Conservation (phyloP, 2,888 invertebrate genomes). For the Epicampocera succincta region DNA sequence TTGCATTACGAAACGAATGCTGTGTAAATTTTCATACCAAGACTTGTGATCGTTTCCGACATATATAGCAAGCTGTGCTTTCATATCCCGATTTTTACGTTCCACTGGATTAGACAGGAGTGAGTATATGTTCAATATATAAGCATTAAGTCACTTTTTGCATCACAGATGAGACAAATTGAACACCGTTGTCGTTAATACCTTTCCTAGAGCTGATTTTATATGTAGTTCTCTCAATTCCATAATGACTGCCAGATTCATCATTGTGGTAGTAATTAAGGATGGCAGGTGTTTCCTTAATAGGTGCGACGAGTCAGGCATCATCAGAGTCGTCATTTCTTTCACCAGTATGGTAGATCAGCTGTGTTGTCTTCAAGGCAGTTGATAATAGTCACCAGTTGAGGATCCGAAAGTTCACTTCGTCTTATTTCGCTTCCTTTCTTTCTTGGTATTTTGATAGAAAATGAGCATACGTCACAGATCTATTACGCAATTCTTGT, state of each 20-base stretch:
- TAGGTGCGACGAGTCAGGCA: slow-evolving; percentile 42
- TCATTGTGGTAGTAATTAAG: slow-evolving; percentile 51
- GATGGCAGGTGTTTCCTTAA: slow-evolving; percentile 19
- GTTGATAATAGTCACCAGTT: slow-evolving; percentile 46
- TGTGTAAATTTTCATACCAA: slow-evolving; percentile 71
- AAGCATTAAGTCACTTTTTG: slow-evolving; percentile 71
- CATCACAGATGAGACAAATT: slow-evolving; percentile 76
- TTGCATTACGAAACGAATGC: slow-evolving; percentile 79
- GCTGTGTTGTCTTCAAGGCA: slow-evolving; percentile 29
- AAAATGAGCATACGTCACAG: slow-evolving; percentile 35
- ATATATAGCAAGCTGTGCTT: slow-evolving; percentile 48
- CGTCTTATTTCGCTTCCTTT: slow-evolving; percentile 24
- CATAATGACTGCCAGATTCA: slow-evolving; percentile 47
- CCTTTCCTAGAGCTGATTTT: slow-evolving; percentile 19
- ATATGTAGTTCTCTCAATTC: slow-evolving; percentile 23
- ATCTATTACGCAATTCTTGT: not conserved
- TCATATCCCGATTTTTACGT: slow-evolving; percentile 71
- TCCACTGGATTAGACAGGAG: slow-evolving; percentile 70
- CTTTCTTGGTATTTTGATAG: slow-evolving; percentile 33
- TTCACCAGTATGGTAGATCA: slow-evolving; percentile 44
- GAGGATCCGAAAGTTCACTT: slow-evolving; percentile 27
- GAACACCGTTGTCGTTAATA: slow-evolving; percentile 75
- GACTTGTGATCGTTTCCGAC: slow-evolving; percentile 45
- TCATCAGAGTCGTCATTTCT: slow-evolving; percentile 57
- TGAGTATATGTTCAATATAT: slow-evolving; percentile 44